phyloP scores from a whole-genome alignment of 2,888 invertebrate species.

The Hedychridium roseum region DNA sequence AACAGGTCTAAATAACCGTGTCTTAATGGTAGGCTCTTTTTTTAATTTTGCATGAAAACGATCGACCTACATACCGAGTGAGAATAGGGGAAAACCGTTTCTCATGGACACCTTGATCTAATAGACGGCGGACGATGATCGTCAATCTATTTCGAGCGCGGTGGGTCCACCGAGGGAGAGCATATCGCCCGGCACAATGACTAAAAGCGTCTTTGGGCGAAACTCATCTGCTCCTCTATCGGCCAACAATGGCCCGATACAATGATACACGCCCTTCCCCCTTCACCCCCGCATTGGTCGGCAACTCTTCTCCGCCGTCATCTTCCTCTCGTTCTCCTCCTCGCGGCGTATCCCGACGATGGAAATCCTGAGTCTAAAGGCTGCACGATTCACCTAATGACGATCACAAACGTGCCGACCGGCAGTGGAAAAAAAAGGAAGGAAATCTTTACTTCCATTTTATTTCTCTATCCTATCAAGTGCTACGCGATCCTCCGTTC shows the following conservation, averaged over 20 bases:
- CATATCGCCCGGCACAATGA: constrained; percentile 36
- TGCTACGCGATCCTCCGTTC: neutral
- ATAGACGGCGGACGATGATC: constrained; percentile 17
- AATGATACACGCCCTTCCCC: constrained; percentile 46
- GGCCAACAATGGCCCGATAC: constrained; percentile 49
- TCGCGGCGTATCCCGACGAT: no score
- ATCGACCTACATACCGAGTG: no score
- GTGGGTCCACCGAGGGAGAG: constrained; percentile 13
- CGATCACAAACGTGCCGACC: constrained; percentile 39
- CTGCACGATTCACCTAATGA: constrained; percentile 32
- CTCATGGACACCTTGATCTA: constrained; percentile 19
- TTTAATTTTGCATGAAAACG: no score
- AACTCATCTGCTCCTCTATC: constrained; percentile 53
- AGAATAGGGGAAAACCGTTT: neutral
- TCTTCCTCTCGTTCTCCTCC: constrained; percentile 19
- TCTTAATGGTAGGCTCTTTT: no score
- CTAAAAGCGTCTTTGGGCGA: constrained; percentile 47
- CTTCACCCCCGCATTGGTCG: constrained; percentile 16
- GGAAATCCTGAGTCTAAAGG: no score
- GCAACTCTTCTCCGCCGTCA: no score
- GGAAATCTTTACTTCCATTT: constrained; percentile 4
- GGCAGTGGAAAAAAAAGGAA: constrained; percentile 14
- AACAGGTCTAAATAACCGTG: no score
- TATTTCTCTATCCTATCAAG: neutral
- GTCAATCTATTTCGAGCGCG: constrained; percentile 26